Evolutionary conservation across 1,140 invertebrate genomes (phyloP).

Genomic region (Drosophila tristis): DNA sequence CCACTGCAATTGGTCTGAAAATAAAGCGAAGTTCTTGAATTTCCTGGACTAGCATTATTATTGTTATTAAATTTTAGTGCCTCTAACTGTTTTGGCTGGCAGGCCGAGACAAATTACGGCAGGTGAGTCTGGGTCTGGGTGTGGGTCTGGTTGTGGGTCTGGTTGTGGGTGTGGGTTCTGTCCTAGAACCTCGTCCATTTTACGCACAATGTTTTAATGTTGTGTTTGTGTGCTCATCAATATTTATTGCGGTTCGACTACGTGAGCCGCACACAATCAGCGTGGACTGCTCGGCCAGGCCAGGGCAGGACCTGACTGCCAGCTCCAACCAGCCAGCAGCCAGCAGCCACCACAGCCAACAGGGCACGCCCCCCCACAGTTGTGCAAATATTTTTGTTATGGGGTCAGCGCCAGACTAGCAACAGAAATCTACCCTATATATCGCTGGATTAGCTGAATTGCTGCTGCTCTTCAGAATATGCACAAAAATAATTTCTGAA

Average conservation of each 20-base stretch:
- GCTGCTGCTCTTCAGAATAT: no score
- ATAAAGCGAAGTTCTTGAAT: constrained; percentile 60
- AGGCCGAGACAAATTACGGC: constrained; percentile 60
- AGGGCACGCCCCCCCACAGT: constrained; percentile 9
- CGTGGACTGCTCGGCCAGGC: constrained; percentile 5
- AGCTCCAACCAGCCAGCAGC: no score
- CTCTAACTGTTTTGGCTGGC: constrained; percentile 72
- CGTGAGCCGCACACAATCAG: constrained; percentile 77
- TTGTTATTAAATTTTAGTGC: constrained; percentile 81
- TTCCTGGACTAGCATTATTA: constrained; percentile 70
- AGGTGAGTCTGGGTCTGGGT: not conserved
- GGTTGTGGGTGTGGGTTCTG: constrained; percentile 2
- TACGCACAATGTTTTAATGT: constrained; percentile 81
- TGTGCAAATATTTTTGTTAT: not conserved
- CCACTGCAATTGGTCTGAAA: constrained; percentile 54
- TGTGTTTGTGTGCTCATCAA: constrained; percentile 80
- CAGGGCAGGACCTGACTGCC: no score
- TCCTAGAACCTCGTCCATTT: constrained; percentile 34
- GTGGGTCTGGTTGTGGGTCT: not conserved
- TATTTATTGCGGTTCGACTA: constrained; percentile 81
- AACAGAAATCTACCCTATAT: no score
- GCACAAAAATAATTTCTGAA: no score
- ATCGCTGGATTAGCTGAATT: no score
- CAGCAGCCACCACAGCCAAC: no score
- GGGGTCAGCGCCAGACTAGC: constrained; percentile 10